phyloP scores from a whole-genome alignment of 2,888 invertebrate genomes.

The Oligia latruncula region DNA sequence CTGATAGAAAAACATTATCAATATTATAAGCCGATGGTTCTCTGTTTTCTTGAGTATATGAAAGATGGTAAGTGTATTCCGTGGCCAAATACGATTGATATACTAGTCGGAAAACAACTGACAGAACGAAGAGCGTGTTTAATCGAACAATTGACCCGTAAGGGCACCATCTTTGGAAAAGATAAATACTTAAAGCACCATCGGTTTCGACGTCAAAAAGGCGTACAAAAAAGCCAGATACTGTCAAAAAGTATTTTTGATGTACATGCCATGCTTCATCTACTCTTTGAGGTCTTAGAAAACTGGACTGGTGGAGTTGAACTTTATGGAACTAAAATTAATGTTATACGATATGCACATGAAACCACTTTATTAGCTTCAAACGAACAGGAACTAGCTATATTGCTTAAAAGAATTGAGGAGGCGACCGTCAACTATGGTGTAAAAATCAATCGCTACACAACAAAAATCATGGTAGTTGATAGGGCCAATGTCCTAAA shows the following conservation, averaged over 20 bases:
- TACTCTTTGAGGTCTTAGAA: not conserved
- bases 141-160: conserved; percentile 4
- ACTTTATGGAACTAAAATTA: conserved; percentile 1
- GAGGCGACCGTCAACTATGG: conserved; percentile 13
- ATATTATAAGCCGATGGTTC: conserved; percentile 21
- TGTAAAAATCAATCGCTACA: conserved; percentile 26
- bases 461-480: conserved; percentile 34
- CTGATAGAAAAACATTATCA: conserved; percentile 29
- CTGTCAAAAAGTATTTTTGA: conserved; percentile 21
- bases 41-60: conserved; percentile 19
- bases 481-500: conserved; percentile 21
- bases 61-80: conserved; percentile 18
- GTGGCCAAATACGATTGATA: conserved; percentile 10
- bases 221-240: conserved; percentile 2
- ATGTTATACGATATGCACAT: conserved; percentile 15
- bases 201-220: conserved; percentile 5
- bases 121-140: not conserved
- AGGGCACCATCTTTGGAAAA: not conserved
- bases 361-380: conserved; percentile 24
- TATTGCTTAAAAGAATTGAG: conserved; percentile 17
- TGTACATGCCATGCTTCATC: not conserved
- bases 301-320: conserved; percentile 23
- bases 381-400: conserved; percentile 13
- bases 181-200: conserved; percentile 4
- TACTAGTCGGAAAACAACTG: not conserved